These are phyloP conservation scores for Mythimna vitellina DNA, from an alignment of 2,888 invertebrate species.

Conservation along the genomic window DNA sequence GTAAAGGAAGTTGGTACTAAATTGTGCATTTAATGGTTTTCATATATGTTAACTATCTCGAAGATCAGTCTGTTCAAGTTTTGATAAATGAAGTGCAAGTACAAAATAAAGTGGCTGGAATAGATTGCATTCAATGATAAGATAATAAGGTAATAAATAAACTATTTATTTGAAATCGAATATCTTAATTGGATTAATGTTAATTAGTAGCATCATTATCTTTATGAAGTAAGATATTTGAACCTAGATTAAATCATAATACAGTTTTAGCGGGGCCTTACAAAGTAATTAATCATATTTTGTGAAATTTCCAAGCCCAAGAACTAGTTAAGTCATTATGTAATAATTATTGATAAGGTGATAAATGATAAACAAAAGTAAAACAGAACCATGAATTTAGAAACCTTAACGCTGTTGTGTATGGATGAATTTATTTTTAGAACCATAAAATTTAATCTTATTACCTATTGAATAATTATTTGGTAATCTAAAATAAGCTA, in stretches of 20 bases:
- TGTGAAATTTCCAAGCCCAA: neutral
- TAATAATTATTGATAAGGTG: neutral
- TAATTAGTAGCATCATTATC: neutral
- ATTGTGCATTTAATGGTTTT: neutral
- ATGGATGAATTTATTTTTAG: neutral
- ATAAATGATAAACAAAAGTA: neutral
- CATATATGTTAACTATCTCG: neutral
- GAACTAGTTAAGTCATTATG: neutral
- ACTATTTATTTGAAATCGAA: neutral
- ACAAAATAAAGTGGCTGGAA: constrained; percentile 8
- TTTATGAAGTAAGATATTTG: neutral
- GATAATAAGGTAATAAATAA: neutral
- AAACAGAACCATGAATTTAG: neutral
- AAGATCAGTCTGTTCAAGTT: neutral
- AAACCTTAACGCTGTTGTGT: neutral
- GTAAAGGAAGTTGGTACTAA: neutral
- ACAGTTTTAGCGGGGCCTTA: neutral
- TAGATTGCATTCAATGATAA: constrained; percentile 6
- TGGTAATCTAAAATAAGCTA: neutral
- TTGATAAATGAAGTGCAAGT: constrained; percentile 1
- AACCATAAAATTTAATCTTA: too few relatives aligned
- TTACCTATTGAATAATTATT: neutral
- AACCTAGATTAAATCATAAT: neutral
- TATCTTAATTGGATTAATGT: constrained; percentile 7
- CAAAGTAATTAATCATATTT: neutral